phyloP scores from a whole-genome alignment of 2,888 invertebrate genomes.

The Drosophila pseudotakahashii region DNA sequence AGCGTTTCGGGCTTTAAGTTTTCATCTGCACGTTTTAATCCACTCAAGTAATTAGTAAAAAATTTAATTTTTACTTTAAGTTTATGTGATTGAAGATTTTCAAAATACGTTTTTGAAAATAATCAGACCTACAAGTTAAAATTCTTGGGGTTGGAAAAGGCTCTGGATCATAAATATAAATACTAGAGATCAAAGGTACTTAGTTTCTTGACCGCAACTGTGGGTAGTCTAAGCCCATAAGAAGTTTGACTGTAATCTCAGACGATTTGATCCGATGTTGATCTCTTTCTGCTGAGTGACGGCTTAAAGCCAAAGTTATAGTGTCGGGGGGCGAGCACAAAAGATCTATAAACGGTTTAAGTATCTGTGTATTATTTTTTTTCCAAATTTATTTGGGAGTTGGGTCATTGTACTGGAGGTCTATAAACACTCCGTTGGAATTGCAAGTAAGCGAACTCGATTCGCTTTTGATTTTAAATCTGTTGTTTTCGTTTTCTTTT shows the following conservation, averaged over 20 bases:
- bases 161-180: too few relatives aligned
- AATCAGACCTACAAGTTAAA: too few relatives aligned
- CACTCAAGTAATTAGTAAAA: background rate
- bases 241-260: slow-evolving; percentile 24
- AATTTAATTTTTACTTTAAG: background rate
- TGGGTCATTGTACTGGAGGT: slow-evolving; percentile 67
- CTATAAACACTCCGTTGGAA: slow-evolving; percentile 17
- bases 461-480: slow-evolving; percentile 32
- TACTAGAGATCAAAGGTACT: background rate
- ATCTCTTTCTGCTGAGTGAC: slow-evolving; percentile 46
- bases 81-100: too few relatives aligned
- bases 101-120: too few relatives aligned
- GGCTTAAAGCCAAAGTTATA: slow-evolving; percentile 28
- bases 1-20: background rate
- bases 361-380: slow-evolving; percentile 17
- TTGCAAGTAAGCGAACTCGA: slow-evolving; percentile 17
- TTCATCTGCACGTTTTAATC: background rate
- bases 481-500: slow-evolving; percentile 59
- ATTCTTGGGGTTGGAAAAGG: too few relatives aligned
- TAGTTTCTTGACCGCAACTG: background rate
- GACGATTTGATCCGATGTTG: slow-evolving; percentile 24
- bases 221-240: background rate
- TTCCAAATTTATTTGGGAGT: slow-evolving; percentile 2
- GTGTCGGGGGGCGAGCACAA: slow-evolving; percentile 9
- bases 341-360: slow-evolving; percentile 46